phyloP scores from a whole-genome alignment of 2,113 vertebrate species.

The Aegypius monachus region DNA sequence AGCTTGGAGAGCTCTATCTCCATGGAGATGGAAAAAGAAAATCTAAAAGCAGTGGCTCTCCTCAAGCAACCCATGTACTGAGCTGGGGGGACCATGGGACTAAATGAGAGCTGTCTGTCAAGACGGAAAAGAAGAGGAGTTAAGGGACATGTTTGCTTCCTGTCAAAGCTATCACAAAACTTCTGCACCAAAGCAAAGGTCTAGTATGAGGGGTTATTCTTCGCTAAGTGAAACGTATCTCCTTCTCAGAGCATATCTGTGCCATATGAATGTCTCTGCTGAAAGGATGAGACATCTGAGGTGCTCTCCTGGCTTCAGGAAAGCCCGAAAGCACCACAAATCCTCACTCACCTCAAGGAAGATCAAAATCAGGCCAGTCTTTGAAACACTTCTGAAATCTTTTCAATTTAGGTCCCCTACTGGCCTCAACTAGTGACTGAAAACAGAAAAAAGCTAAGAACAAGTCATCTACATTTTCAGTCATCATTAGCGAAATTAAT shows the following conservation, averaged over 20 bases:
- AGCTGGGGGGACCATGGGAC: accelerated
- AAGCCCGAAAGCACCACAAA: neutral
- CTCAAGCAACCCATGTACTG: neutral
- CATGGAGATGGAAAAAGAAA: neutral
- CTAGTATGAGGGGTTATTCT: neutral
- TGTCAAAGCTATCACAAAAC: neutral
- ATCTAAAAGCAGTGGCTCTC: neutral
- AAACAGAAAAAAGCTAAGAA: neutral
- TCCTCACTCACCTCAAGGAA: neutral
- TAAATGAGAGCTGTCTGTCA: neutral
- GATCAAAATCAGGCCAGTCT: neutral
- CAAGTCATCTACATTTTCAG: neutral
- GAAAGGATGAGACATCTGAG: neutral
- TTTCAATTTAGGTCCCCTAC: neutral
- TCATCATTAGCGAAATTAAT: neutral
- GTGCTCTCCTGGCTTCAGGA: neutral
- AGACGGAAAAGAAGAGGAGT: neutral
- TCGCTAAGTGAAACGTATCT: neutral
- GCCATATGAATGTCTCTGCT: neutral
- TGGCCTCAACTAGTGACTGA: neutral
- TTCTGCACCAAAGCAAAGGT: neutral
- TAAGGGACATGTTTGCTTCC: neutral
- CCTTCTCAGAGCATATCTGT: neutral
- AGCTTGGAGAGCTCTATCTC: neutral
- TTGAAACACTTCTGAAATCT: neutral